Evolutionary conservation across 1,140 invertebrate genomes (phyloP).

Genomic region (Caenorhabditis brenneri): DNA sequence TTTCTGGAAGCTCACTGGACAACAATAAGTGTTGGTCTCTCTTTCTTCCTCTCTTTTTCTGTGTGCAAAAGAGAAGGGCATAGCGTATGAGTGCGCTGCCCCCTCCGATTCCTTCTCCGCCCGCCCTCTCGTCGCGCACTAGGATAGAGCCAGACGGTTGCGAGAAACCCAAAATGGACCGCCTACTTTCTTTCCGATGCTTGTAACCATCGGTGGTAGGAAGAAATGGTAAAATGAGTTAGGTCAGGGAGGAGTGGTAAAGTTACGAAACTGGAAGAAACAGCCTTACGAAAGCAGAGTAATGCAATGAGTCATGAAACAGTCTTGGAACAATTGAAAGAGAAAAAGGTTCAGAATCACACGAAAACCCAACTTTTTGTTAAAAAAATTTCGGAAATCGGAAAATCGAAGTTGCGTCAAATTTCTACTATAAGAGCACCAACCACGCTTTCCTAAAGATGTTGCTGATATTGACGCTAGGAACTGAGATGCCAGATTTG

Average conservation of each 20-base stretch:
- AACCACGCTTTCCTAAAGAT: too few species aligned
- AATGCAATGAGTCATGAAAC: too few species aligned
- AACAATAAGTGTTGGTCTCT: conserved; percentile 18
- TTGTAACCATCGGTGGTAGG: not conserved
- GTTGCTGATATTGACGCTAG: too few species aligned
- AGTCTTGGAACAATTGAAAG: too few species aligned
- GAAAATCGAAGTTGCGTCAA: too few species aligned
- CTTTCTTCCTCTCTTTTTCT: conserved; percentile 8
- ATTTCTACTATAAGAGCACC: too few species aligned
- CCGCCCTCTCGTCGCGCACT: conserved; percentile 37
- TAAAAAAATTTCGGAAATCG: too few species aligned
- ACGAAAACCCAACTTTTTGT: too few species aligned
- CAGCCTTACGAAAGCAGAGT: too few species aligned
- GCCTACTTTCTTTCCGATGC: conserved; percentile 1
- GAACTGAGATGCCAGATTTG: too few species aligned
- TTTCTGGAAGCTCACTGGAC: conserved; percentile 5
- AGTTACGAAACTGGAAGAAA: too few species aligned
- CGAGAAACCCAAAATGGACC: conserved; percentile 29
- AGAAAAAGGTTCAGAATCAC: too few species aligned
- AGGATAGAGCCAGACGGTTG: conserved; percentile 36
- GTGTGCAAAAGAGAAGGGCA: conserved; percentile 42
- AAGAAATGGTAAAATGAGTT: not conserved
- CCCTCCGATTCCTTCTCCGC: conserved; percentile 17
- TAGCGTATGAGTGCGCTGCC: conserved; percentile 36
- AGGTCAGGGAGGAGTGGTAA: not conserved